Evolutionary conservation across 2,888 invertebrate species (phyloP).

Genomic region (Ochropleura leucogaster): DNA sequence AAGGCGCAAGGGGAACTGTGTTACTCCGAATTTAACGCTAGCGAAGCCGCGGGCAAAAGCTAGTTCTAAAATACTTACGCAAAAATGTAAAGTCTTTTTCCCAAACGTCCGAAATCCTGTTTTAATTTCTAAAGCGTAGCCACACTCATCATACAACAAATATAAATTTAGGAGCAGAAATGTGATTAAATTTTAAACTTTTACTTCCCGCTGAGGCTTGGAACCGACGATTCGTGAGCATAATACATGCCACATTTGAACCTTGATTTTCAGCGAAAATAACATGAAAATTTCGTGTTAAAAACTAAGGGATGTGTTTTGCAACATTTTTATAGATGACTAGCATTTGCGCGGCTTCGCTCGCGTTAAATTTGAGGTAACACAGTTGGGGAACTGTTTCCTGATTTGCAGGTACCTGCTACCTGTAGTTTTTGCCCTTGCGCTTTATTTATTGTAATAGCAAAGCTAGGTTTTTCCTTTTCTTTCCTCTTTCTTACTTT

Average conservation of each 20-base stretch:
- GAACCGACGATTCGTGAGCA: conserved; percentile 43
- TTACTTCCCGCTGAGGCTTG: conserved; percentile 42
- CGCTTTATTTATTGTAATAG: no score
- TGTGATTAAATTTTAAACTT: conserved; percentile 65
- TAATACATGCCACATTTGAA: conserved; percentile 48
- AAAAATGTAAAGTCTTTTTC: not conserved
- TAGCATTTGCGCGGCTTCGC: no score
- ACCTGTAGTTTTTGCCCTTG: no score
- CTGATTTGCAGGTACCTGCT: no score
- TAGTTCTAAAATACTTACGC: not conserved
- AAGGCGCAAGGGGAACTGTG: no score
- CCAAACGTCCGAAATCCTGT: conserved; percentile 9
- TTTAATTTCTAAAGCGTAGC: conserved; percentile 36
- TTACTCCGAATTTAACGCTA: no score
- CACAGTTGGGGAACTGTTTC: no score
- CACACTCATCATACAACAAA: conserved; percentile 46
- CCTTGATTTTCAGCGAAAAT: conserved; percentile 30
- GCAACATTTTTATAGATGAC: conserved; percentile 1
- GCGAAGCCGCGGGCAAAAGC: no score
- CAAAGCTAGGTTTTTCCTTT: no score
- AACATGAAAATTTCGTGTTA: conserved; percentile 5
- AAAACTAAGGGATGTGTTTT: conserved; percentile 7
- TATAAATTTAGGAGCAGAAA: conserved; percentile 56
- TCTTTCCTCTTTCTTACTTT: no score
- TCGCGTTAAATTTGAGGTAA: no score